Evolutionary conservation across 1,140 invertebrate species (phyloP).

Genomic region (Drosophila kepulauana): DNA sequence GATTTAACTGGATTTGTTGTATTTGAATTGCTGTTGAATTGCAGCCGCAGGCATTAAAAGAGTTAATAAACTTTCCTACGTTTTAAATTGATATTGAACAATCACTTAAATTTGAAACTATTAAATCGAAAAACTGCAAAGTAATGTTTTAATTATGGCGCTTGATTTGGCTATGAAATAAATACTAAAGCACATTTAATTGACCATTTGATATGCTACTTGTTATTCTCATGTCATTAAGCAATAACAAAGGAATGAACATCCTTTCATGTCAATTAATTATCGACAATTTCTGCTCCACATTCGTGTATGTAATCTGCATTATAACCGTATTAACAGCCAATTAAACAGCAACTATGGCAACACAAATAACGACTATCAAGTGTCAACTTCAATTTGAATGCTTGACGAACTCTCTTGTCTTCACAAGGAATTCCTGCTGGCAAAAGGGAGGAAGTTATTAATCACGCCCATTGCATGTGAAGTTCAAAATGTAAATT

Average conservation of each 20-base stretch:
- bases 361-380: conserved; percentile 10
- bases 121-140: conserved; percentile 6
- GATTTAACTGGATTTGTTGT: conserved; percentile 22
- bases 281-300: not conserved
- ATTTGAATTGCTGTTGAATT: conserved; percentile 22
- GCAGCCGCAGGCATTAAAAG: conserved; percentile 16
- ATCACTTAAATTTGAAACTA: conserved; percentile 1
- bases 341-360: conserved; percentile 21
- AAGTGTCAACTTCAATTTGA: conserved; percentile 41
- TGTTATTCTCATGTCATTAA: too few species aligned
- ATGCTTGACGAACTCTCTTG: conserved; percentile 7
- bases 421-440: conserved; percentile 27
- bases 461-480: conserved; percentile 71
- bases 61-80: conserved; percentile 10
- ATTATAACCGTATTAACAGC: conserved; percentile 10
- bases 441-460: conserved; percentile 57
- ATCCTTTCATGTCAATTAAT: not conserved
- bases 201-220: too few species aligned
- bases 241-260: not conserved
- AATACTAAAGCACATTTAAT: not conserved
- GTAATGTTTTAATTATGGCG: conserved; percentile 3
- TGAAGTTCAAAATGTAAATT: conserved; percentile 66
- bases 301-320: not conserved
- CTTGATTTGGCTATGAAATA: not conserved
- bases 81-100: conserved; percentile 14